phyloP scores from a whole-genome alignment of 2,888 invertebrate species.

The Hoplodrina blanda region DNA sequence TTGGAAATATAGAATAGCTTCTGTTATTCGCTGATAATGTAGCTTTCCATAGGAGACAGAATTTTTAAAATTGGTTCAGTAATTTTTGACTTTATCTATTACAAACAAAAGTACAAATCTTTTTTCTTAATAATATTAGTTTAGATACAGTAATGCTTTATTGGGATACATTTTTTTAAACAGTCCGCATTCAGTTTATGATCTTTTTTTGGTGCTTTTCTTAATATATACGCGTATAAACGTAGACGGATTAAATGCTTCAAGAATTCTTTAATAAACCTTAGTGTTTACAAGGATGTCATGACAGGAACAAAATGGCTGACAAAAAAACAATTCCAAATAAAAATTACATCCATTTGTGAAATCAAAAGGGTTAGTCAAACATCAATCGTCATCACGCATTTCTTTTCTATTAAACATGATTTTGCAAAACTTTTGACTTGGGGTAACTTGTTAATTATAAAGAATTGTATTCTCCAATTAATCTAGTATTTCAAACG shows the following conservation, averaged over 20 bases:
- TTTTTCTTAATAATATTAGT: too few species aligned
- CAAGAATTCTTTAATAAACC: background rate
- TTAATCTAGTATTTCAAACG: conserved; percentile 56
- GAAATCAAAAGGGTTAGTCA: conserved; percentile 42
- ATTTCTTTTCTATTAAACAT: conserved; percentile 27
- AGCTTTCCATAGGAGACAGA: too few species aligned
- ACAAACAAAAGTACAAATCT: too few species aligned
- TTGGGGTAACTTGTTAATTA: conserved; percentile 53
- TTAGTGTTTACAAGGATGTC: background rate
- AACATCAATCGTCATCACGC: conserved; percentile 23
- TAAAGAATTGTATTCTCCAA: conserved; percentile 63
- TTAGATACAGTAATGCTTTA: too few species aligned
- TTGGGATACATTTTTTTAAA: too few species aligned
- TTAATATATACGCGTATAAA: too few species aligned
- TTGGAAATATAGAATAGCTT: too few species aligned
- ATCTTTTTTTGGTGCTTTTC: too few species aligned
- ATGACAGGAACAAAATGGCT: background rate
- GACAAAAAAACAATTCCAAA: background rate
- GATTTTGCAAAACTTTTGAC: conserved; percentile 42
- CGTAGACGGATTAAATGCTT: background rate
- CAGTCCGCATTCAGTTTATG: too few species aligned
- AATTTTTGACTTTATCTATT: too few species aligned
- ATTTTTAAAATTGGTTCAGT: too few species aligned
- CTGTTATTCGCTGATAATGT: too few species aligned
- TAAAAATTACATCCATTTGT: background rate